These are phyloP conservation scores for Hydropsyche betteni DNA, from an alignment of 2,888 invertebrate species.

Conservation along the genomic window DNA sequence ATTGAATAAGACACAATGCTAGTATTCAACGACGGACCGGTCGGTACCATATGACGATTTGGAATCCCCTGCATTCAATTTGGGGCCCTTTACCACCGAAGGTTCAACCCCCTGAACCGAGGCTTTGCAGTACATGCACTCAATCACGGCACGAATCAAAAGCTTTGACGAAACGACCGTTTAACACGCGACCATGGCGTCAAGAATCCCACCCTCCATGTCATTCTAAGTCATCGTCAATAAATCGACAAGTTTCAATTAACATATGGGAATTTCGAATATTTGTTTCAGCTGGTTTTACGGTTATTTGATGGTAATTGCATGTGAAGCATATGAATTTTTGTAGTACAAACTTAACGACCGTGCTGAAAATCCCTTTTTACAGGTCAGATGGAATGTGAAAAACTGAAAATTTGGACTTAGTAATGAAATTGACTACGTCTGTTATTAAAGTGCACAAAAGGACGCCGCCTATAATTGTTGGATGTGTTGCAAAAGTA, in stretches of 20 bases:
- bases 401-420: not conserved
- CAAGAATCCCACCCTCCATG: no score
- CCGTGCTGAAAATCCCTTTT: not conserved
- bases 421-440: not conserved
- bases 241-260: no score
- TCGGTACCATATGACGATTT: no score
- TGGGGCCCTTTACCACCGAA: not conserved
- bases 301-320: not conserved
- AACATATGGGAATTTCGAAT: no score
- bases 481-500: no score
- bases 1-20: not conserved
- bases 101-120: not conserved
- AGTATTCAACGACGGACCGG: not conserved
- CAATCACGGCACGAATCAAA: conserved; percentile 31
- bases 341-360: not conserved
- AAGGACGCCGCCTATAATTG: no score
- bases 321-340: conserved; percentile 3
- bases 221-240: no score
- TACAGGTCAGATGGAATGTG: no score
- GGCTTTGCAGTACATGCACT: conserved; percentile 10
- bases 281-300: no score
- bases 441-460: not conserved
- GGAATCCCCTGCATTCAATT: conserved; percentile 11
- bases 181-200: conserved; percentile 13
- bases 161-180: conserved; percentile 25